A percentile compares a stretch with the other conserved stretches of the same genome.
Conservation (phyloP, 1,140 invertebrate species). For the Bombus waltoni region DNA sequence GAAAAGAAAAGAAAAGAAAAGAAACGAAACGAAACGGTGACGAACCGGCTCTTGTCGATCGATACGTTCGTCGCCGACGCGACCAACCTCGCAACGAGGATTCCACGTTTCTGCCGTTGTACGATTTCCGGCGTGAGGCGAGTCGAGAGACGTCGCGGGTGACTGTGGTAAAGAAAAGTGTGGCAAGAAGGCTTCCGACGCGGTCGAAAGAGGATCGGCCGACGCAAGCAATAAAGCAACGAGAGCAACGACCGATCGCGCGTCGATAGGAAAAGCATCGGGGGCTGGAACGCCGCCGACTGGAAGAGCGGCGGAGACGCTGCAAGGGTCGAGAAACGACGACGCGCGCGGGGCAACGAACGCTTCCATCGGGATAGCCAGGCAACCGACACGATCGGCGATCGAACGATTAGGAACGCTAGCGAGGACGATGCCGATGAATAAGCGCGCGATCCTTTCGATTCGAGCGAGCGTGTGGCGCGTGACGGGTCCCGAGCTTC, state of each 20-base stretch:
- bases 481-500: neutral
- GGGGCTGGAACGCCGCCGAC: neutral
- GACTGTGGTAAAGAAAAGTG: neutral
- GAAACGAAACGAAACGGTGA: too few relatives aligned
- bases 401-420: neutral
- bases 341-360: too few relatives aligned
- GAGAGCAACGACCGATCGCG: slow-evolving; percentile 31
- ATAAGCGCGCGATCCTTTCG: neutral
- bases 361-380: too few relatives aligned
- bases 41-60: too few relatives aligned
- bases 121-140: neutral
- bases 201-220: neutral
- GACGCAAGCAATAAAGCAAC: slow-evolving; percentile 50
- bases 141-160: neutral
- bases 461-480: neutral
- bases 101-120: neutral
- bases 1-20: too few relatives aligned
- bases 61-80: too few relatives aligned
- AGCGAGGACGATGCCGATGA: neutral
- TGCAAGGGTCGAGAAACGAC: too few relatives aligned
- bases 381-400: too few relatives aligned
- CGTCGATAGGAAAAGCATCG: too few relatives aligned
- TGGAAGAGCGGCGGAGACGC: too few relatives aligned
- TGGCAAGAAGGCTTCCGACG: neutral
- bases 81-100: too few relatives aligned